A percentile compares a stretch with the other conserved stretches of the same genome.
phyloP scores from a whole-genome alignment of 1,140 invertebrate genomes.

The Uloborus diversus region DNA sequence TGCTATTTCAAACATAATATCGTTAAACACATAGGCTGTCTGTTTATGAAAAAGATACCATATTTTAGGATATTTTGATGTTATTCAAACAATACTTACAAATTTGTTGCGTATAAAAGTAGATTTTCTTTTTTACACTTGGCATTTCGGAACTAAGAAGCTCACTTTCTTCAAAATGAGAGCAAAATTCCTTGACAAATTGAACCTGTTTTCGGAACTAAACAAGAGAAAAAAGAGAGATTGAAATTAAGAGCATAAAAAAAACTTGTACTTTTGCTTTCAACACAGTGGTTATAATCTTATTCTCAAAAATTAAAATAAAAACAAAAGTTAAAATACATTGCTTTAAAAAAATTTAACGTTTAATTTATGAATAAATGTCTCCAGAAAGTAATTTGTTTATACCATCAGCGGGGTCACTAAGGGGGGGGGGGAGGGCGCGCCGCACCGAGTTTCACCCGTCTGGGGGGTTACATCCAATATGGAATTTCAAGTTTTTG shows the following conservation, averaged over 20 bases:
- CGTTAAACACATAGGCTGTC: background rate
- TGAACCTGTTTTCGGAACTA: slow-evolving; percentile 18
- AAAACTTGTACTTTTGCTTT: background rate
- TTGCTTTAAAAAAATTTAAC: background rate
- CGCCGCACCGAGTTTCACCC: too few relatives aligned
- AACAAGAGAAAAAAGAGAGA: background rate
- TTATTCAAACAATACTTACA: slow-evolving; percentile 16
- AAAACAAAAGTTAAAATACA: background rate
- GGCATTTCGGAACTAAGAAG: background rate
- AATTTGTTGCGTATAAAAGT: background rate
- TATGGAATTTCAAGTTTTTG: too few relatives aligned
- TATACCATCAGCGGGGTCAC: too few relatives aligned
- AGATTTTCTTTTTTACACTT: background rate
- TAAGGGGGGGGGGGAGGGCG: too few relatives aligned
- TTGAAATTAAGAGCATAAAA: background rate
- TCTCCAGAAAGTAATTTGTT: too few relatives aligned
- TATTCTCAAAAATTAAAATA: background rate
- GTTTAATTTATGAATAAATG: background rate
- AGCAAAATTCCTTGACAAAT: background rate
- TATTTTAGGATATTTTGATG: too few relatives aligned
- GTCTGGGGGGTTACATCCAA: too few relatives aligned
- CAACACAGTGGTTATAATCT: background rate
- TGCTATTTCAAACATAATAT: background rate
- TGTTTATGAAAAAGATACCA: too few relatives aligned
- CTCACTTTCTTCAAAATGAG: background rate